These are phyloP conservation scores for Tapirus terrestris DNA, from an alignment of 2,113 vertebrate genomes.

Conservation along the genomic window DNA sequence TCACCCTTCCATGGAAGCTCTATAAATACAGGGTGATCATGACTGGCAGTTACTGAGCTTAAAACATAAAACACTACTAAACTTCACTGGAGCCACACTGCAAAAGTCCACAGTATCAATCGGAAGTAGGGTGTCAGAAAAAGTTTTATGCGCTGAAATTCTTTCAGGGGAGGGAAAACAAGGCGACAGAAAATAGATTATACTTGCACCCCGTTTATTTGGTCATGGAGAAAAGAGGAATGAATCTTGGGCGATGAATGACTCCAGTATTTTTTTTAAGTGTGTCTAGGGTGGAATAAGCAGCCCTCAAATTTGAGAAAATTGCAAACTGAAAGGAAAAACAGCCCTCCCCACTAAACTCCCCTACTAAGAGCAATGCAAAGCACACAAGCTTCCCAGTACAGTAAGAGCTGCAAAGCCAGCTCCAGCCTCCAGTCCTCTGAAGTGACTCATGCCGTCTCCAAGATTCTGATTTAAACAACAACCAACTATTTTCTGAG, in stretches of 20 bases:
- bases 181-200: conserved; percentile 43
- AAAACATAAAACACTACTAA: conserved; percentile 35
- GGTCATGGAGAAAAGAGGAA: conserved; percentile 9
- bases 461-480: conserved; percentile 66
- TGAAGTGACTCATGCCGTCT: conserved; percentile 27
- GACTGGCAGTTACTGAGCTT: conserved; percentile 51
- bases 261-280: conserved; percentile 15
- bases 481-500: conserved; percentile 69
- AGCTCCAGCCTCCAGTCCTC: neutral
- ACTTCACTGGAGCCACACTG: conserved; percentile 24
- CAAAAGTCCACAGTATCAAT: conserved; percentile 49
- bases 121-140: conserved; percentile 16
- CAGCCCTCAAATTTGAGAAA: neutral
- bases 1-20: conserved; percentile 54
- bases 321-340: neutral
- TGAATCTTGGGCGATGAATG: neutral
- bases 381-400: neutral
- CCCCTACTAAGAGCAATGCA: neutral
- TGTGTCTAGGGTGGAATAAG: neutral
- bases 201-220: neutral
- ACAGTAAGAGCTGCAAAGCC: neutral
- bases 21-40: conserved; percentile 70
- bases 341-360: neutral
- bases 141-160: conserved; percentile 39
- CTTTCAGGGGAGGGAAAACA: neutral